Evolutionary conservation across 2,113 vertebrate species (phyloP).

Genomic region (Cromileptes altivelis): DNA sequence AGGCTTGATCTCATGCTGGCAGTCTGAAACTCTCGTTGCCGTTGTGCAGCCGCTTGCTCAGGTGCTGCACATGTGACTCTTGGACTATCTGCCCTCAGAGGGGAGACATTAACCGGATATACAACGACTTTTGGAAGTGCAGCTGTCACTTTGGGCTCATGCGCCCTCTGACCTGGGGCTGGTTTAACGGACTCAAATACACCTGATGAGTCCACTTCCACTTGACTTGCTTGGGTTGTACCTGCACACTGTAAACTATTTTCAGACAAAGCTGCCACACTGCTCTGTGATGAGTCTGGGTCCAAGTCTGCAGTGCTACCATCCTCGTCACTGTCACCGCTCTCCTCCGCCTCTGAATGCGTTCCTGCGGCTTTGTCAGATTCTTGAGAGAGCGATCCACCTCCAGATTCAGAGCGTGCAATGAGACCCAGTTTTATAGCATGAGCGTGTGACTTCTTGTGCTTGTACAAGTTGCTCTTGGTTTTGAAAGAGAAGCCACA

Average conservation of each 20-base stretch:
- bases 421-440: conserved; percentile 96
- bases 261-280: conserved; percentile 84
- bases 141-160: conserved; percentile 87
- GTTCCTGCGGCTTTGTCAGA: conserved; percentile 92
- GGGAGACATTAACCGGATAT: conserved; percentile 91
- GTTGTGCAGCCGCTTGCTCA: conserved; percentile 87
- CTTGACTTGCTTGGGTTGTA: conserved; percentile 75
- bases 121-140: conserved; percentile 95
- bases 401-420: conserved; percentile 89
- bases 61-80: conserved; percentile 86
- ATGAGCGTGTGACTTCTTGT: conserved; percentile 99
- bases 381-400: conserved; percentile 90
- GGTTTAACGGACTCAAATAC: conserved; percentile 81
- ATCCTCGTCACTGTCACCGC: conserved; percentile 95
- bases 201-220: conserved; percentile 63
- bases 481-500: conserved; percentile 99
- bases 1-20: conserved; percentile 80
- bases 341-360: conserved; percentile 95
- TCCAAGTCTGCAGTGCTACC: conserved; percentile 89
- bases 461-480: conserved; percentile 99
- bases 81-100: conserved; percentile 90
- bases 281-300: conserved; percentile 87
- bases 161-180: conserved; percentile 74
- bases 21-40: conserved; percentile 88
- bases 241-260: conserved; percentile 79